Evolutionary conservation across 2,113 vertebrate species (phyloP), one percentile per base, ranked within the genome.

Genomic region (Cyprinus carpio): DNA sequence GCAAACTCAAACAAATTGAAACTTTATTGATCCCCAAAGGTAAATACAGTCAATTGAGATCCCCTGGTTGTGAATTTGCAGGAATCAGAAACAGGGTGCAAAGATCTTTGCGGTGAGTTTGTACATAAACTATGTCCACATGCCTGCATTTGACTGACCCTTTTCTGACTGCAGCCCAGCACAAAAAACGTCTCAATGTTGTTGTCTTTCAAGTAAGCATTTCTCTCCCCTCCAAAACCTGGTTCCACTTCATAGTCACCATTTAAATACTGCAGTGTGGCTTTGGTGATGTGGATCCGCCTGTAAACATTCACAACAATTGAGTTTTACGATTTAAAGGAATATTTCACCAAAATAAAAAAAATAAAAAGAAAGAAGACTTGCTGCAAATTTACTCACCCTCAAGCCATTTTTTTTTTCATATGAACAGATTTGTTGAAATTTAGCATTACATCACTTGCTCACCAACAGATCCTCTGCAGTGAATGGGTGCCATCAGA

Each of bases 201-300:
- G 91, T 98, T 92, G 87, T 98, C 96, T 89, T 99, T 99, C 90
- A 99, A 95, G 92, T 98, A 99, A 0, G 95, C 94, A 0, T 99
- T 99, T 87, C 97, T 96, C 88, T 99, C 97, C 0, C 96, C 98
- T 0, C 97, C 98, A 0, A 93, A 95, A 3, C 98, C 98, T 0
- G 96, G 96, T 91, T 99, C 98, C 90, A 99, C 97, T 90, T 99
- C 98, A 0, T 99, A 99, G 94, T 99, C 98, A 1, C 95, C 97
- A 0, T 98, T 99, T 85, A 99, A 94, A 92, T 98, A 99, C 91
- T 97, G 96, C 91, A 97, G 95, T 0, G 97, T 99, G 0, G 97
- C 97, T 91, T 96, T 96, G 13, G 97, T 99, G 92, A 99, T 99
- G 92, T 99, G 97, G 91, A 99, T 99, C 6, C 98, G 96, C 90